Evolutionary conservation across 1,140 invertebrate species (phyloP), one percentile per base, ranked within the genome.

Genomic region (Drosophila ficusphila): DNA sequence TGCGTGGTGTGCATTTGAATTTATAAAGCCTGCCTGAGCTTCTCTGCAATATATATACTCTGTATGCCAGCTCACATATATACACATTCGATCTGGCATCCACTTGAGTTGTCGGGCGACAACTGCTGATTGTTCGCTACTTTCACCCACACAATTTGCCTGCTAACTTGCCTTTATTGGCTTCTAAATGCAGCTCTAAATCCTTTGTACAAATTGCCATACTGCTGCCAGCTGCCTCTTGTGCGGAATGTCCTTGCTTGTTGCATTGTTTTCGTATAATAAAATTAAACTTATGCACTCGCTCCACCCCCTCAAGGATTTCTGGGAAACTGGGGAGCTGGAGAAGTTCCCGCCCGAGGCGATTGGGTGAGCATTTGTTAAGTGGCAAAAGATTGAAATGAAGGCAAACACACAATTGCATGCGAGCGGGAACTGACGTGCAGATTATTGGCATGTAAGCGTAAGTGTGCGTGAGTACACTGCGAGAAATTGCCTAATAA

Each of bases 221-320:
- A 60, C 71, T 75, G 79, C 44, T 42, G 23, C 27, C 48, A 48
- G 42, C 31, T 48, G 39, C 23, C 38, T 56, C 34, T 53, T 46
- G 31, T 54, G 34, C 51, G 23, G 58, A 41, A 77, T 67, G 56
- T 64, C 56, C 42, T 54, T 73, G 71, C 57, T 56, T 79, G 65
- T 86, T 86, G 81, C 81, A 86, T 86, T 86, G 81, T 86, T 86
- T 86, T 86, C 76, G 76, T 76, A 76, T 86, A 86, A 86, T 86
- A 86, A 86, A 86, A 86, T 86, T 86, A 86, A 86, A 86, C 81
- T 86, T 86, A 86, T 86, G 81, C 76, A 69, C 71, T 70, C 58
- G 75, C 47, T 38, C 23, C 42, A 16, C 34, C 38, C 60, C n/a
- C 42, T 8, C 18, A 11, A 33, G 36, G 19, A n/a, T 27, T 23